Percentiles rank a stretch among this genome's conserved stretches.
phyloP scores from a whole-genome alignment of 2,797 vertebrate genomes.

The Philypnodon macrostomus region DNA sequence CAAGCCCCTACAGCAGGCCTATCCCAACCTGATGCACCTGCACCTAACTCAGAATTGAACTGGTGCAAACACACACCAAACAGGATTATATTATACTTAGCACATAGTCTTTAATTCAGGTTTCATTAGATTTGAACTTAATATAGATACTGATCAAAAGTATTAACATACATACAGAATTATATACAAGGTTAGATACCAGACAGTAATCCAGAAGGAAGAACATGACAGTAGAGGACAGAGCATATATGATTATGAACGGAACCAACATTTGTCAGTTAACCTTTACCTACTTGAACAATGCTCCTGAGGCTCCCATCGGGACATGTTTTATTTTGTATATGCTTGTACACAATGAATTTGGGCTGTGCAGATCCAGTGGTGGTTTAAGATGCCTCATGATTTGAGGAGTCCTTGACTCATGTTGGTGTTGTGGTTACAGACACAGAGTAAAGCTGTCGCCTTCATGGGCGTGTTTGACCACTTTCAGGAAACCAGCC shows the following conservation, averaged over 20 bases:
- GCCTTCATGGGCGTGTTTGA: slow-evolving; percentile 63
- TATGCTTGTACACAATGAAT: slow-evolving; percentile 19
- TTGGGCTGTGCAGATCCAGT: slow-evolving; percentile 29
- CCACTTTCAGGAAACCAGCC: slow-evolving; percentile 51
- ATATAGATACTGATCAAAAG: no score
- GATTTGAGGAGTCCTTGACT: slow-evolving; percentile 38
- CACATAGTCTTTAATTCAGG: background rate
- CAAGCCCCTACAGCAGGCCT: slow-evolving; percentile 22
- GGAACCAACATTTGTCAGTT: no score
- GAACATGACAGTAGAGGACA: no score
- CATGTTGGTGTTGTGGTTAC: slow-evolving; percentile 57
- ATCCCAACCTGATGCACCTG: slow-evolving; percentile 40
- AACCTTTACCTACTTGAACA: no score
- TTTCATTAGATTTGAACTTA: no score
- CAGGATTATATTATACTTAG: background rate
- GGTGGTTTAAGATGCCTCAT: slow-evolving; percentile 42
- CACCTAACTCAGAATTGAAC: slow-evolving; percentile 25
- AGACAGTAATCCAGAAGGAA: no score
- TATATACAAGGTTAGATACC: no score
- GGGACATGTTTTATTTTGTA: background rate
- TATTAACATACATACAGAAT: no score
- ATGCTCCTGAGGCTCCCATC: background rate
- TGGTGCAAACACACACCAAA: background rate
- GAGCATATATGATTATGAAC: no score
- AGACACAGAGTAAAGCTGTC: slow-evolving; percentile 52